Percentiles rank a stretch among this genome's conserved stretches.
These are phyloP conservation scores for Malurus cyaneus DNA, from an alignment of 2,113 vertebrate species.

Conservation along the genomic window DNA sequence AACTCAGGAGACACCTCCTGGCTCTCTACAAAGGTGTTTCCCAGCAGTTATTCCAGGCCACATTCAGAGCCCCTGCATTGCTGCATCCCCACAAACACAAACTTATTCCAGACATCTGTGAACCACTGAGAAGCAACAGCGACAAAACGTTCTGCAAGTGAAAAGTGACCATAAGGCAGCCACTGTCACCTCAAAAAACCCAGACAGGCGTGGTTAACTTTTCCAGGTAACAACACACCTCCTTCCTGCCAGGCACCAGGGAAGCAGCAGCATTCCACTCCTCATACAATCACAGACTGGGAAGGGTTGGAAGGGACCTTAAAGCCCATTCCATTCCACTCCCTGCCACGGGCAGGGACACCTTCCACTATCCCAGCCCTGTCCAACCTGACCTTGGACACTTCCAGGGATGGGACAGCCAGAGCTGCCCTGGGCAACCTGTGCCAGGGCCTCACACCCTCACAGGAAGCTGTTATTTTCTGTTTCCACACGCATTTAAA, in stretches of 20 bases:
- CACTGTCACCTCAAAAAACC: neutral
- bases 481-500: neutral
- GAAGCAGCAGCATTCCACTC: neutral
- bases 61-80: accelerated
- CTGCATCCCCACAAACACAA: neutral
- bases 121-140: accelerated
- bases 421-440: neutral
- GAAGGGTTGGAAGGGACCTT: neutral
- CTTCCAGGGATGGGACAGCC: neutral
- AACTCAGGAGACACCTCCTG: neutral
- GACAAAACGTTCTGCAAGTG: neutral
- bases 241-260: neutral
- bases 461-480: neutral
- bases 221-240: neutral
- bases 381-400: neutral
- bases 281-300: neutral
- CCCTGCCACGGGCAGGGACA: neutral
- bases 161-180: neutral
- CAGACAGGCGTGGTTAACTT: neutral
- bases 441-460: neutral
- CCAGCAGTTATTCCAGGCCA: neutral
- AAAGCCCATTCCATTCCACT: neutral
- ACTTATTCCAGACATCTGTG: neutral
- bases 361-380: neutral
- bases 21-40: neutral